Percentiles rank a stretch among this genome's conserved stretches.
phyloP scores from a whole-genome alignment of 2,797 vertebrate genomes.

The Macrochelys suwanniensis region DNA sequence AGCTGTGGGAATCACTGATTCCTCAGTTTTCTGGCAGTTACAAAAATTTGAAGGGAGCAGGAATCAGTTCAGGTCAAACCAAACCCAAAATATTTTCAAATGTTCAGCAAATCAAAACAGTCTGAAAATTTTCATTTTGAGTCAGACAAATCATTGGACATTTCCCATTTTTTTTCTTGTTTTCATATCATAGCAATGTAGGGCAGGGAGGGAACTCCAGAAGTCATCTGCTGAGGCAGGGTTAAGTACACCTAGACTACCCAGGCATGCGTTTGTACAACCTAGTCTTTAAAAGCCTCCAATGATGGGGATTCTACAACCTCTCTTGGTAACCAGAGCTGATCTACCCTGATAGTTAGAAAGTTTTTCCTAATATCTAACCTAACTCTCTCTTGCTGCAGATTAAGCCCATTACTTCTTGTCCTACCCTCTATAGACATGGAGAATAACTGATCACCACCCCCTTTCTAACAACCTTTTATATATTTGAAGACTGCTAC shows the following conservation, averaged over 20 bases:
- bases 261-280: not conserved
- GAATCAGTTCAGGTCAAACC: not conserved
- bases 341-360: not conserved
- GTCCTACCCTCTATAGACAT: not conserved
- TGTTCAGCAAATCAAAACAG: not conserved
- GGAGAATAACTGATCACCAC: not conserved
- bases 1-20: not conserved
- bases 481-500: not conserved
- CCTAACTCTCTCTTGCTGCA: not conserved
- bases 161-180: not conserved
- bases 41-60: not conserved
- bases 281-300: not conserved
- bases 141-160: not conserved
- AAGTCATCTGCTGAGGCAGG: not conserved
- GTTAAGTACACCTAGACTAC: not conserved
- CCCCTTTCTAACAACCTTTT: not conserved
- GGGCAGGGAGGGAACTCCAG: not conserved
- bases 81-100: not conserved
- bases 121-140: not conserved
- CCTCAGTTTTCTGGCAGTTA: not conserved
- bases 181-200: not conserved
- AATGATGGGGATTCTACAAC: no score
- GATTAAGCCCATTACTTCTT: not conserved
- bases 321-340: not conserved
- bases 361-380: not conserved